Conservation (phyloP, 2,113 vertebrate genomes). For the Tetraodon nigroviridis region DNA sequence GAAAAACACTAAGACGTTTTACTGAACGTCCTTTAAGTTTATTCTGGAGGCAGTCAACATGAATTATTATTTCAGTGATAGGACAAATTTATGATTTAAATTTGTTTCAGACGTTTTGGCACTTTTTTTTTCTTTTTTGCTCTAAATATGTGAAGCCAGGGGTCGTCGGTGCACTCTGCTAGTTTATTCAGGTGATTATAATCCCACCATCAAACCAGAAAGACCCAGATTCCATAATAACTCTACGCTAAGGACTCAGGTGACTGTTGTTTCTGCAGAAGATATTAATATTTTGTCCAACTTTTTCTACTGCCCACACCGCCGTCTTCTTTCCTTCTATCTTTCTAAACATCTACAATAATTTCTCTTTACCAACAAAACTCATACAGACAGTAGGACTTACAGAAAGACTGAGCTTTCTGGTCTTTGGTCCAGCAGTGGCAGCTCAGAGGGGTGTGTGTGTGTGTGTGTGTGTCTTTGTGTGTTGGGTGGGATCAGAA, state of each 20-base stretch:
- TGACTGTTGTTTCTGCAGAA: slow-evolving; percentile 59
- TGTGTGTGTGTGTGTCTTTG: slow-evolving; percentile 5
- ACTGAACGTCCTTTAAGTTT: not conserved
- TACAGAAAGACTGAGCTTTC: slow-evolving; percentile 29
- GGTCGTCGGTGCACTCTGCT: slow-evolving; percentile 49
- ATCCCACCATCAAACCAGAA: slow-evolving; percentile 61
- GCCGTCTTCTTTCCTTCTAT: slow-evolving; percentile 5
- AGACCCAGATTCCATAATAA: slow-evolving; percentile 63
- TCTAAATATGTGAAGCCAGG: slow-evolving; percentile 13
- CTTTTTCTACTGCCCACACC: slow-evolving; percentile 26
- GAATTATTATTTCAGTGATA: too few species aligned
- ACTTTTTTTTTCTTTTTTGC: slow-evolving; percentile 8
- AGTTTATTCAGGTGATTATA: slow-evolving; percentile 69
- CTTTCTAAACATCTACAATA: slow-evolving; percentile 33
- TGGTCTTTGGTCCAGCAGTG: slow-evolving; percentile 54
- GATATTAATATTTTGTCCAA: slow-evolving; percentile 56
- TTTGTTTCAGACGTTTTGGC: slow-evolving; percentile 13
- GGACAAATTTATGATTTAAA: too few species aligned
- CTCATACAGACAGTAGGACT: slow-evolving; percentile 19
- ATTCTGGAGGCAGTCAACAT: too few species aligned
- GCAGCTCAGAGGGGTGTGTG: slow-evolving; percentile 45
- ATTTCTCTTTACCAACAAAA: slow-evolving; percentile 47
- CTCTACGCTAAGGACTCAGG: slow-evolving; percentile 55
- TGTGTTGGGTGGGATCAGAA: slow-evolving; percentile 53
- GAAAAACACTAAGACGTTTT: slow-evolving; percentile 1